Evolutionary conservation across 1,140 invertebrate genomes (phyloP), one percentile per base, ranked within the genome.

Genomic region (Trissolcus basalis): DNA sequence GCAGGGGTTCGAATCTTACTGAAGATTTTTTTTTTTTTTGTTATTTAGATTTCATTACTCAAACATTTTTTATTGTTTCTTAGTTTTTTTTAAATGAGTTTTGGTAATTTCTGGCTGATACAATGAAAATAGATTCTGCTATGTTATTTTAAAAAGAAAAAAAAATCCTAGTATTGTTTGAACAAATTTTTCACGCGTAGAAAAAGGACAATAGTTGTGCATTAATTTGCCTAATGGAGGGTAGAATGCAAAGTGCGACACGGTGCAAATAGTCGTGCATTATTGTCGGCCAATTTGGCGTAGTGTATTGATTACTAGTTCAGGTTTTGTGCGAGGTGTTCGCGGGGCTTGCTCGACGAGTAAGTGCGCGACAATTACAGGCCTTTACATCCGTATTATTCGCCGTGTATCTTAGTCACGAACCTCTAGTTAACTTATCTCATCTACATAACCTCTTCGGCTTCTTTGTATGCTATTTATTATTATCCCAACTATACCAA

Each of bases 301-400:
- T 11, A 43, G 49, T 68, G 55, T 69, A 72, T 72, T 77, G 75
- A 77, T 77, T 77, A 64, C 54, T 53, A 51, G 53, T 54, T 59
- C 56, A 44, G 58, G 51, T 69, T 67, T 36, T 19, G 19, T 47
- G 61, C 47, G 61, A 81, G 72, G 79, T 81, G 73, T 82, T 69
- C 54, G 77, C 70, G 44, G 64, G 83, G 78, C 79, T 61, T 82
- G 83, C 70, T 71, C 61, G 76, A 81, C 82, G 80, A 81, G 83
- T 78, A 81, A 78, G 80, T 77, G 78, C 80, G 82, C 82, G 59
- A 84, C 82, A 83, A 83, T 84, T 84, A 84, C 68, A 81, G 82
- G 83, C 82, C 80, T 77, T 78, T 70, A 83, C 76, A 81, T 78
- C 79, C 81, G 78, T 83, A 81, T 83, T 82, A 83, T 83, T 84